Conservation (phyloP, 2,113 vertebrate species). For the Calyptommatus sinebrachiatus region DNA sequence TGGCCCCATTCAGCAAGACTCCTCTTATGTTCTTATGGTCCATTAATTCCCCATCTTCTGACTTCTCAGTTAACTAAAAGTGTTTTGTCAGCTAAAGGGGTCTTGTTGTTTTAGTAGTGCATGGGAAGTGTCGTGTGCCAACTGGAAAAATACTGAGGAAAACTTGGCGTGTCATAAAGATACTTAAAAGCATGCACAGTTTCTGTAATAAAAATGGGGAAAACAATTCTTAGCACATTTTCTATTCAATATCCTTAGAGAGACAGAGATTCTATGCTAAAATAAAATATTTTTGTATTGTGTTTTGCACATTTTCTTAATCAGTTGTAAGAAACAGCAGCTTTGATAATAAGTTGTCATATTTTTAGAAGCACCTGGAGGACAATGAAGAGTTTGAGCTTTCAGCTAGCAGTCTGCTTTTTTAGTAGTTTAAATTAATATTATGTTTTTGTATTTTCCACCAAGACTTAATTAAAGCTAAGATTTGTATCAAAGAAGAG, state of each 20-base stretch:
- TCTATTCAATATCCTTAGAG: background rate
- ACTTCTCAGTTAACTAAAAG: too few relatives aligned
- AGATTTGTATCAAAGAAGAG: constrained; percentile 43
- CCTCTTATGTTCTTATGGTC: too few relatives aligned
- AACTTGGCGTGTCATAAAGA: background rate
- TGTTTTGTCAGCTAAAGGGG: too few relatives aligned
- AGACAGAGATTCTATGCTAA: constrained; percentile 25
- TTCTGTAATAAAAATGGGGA: background rate
- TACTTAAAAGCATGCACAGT: constrained; percentile 1
- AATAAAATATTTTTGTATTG: constrained; percentile 23
- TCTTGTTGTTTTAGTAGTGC: too few relatives aligned
- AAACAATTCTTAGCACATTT: constrained; percentile 25
- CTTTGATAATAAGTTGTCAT: constrained; percentile 37
- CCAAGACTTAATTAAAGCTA: constrained; percentile 38
- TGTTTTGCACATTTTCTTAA: constrained; percentile 28
- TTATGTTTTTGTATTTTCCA: constrained; percentile 40
- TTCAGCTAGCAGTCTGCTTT: constrained; percentile 17
- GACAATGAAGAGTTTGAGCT: constrained; percentile 41
- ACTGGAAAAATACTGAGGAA: background rate
- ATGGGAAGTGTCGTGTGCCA: too few relatives aligned
- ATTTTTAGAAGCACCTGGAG: constrained; percentile 21
- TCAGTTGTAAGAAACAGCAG: constrained; percentile 31
- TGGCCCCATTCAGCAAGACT: too few relatives aligned
- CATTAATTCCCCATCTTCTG: too few relatives aligned
- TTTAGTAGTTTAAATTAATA: constrained; percentile 35